A percentile compares a stretch with the other conserved stretches of the same genome.
These are phyloP conservation scores for Glossophaga mutica DNA, from an alignment of 2,797 vertebrate species.

Conservation along the genomic window DNA sequence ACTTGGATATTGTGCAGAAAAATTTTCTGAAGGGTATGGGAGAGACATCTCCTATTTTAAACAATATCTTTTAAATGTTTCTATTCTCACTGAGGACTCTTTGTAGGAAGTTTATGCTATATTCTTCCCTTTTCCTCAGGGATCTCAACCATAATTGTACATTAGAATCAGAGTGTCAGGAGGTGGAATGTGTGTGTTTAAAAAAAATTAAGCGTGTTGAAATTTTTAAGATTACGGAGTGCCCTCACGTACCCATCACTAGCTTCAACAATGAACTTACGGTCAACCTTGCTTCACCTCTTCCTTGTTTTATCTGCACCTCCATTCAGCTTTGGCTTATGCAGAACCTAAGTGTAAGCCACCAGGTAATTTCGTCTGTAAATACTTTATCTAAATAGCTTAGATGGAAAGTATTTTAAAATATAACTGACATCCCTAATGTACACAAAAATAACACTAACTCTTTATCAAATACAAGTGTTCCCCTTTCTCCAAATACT, in stretches of 20 bases:
- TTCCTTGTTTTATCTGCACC: not conserved
- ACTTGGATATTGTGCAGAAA: not conserved
- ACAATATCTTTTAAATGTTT: not conserved
- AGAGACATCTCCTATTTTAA: not conserved
- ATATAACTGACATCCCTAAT: not conserved
- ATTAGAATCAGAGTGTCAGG: not conserved
- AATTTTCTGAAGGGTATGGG: not conserved
- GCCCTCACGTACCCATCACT: not conserved
- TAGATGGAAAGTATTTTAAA: not conserved
- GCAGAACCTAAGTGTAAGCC: not conserved
- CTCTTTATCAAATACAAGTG: not conserved
- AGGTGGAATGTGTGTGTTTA: not conserved
- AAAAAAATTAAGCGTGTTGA: not conserved
- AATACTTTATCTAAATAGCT: not conserved
- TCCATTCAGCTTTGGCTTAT: not conserved
- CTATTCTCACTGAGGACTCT: not conserved
- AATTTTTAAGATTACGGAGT: not conserved
- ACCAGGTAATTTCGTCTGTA: not conserved
- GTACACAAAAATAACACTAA: not conserved
- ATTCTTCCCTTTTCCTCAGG: not conserved
- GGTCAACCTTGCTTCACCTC: not conserved
- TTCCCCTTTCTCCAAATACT: not conserved
- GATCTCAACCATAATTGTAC: not conserved
- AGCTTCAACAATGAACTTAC: not conserved
- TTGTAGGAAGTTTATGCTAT: not conserved